Percentiles rank a stretch among this genome's conserved stretches.
phyloP scores from a whole-genome alignment of 2,113 vertebrate genomes.

The Malurus cyaneus region DNA sequence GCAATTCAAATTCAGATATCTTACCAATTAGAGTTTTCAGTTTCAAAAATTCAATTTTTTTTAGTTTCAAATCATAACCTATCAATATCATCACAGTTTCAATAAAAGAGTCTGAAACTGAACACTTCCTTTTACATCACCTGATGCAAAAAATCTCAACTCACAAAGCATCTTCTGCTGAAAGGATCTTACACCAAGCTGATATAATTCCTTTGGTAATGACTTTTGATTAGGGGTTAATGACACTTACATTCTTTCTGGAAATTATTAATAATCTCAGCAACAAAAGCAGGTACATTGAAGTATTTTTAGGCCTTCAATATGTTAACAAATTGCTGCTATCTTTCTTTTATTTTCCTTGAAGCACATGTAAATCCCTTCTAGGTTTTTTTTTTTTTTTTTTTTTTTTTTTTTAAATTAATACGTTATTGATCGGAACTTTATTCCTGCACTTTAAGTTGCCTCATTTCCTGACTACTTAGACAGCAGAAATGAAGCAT shows the following conservation, averaged over 20 bases:
- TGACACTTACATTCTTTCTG: slow-evolving; percentile 13
- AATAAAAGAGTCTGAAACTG: slow-evolving; percentile 5
- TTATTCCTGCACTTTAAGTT: background rate
- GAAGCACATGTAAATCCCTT: background rate
- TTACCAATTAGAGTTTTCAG: background rate
- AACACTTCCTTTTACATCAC: slow-evolving; percentile 60
- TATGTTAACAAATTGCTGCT: slow-evolving; percentile 10
- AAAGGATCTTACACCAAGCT: background rate
- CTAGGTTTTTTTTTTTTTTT: slow-evolving; percentile 21
- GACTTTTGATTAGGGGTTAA: slow-evolving; percentile 56
- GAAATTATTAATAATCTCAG: slow-evolving; percentile 28
- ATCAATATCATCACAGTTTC: background rate
- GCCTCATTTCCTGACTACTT: slow-evolving; percentile 18
- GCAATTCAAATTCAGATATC: background rate
- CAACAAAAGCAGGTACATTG: slow-evolving; percentile 12
- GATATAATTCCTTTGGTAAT: background rate
- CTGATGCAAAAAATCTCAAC: background rate
- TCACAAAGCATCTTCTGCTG: slow-evolving; percentile 33
- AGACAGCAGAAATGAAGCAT: slow-evolving; percentile 2
- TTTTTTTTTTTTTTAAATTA: slow-evolving; percentile 36
- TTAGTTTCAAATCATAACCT: background rate
- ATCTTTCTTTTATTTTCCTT: background rate
- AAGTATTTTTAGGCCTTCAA: slow-evolving; percentile 11
- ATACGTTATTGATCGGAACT: slow-evolving; percentile 13
- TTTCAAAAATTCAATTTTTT: background rate